Evolutionary conservation across 2,797 vertebrate species (phyloP).

Genomic region (Lagorchestes hirsutus): DNA sequence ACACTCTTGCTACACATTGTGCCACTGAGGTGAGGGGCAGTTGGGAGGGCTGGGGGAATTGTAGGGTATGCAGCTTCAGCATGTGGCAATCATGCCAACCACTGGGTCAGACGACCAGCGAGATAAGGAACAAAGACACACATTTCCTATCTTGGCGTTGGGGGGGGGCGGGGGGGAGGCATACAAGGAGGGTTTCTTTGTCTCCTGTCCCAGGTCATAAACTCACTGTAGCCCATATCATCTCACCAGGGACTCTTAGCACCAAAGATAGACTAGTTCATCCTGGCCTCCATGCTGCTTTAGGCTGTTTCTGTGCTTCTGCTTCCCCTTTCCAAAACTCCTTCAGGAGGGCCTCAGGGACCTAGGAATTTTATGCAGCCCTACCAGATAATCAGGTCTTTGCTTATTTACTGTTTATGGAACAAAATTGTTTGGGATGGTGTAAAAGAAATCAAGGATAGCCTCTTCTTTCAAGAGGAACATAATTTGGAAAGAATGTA

Average conservation of each 20-base stretch:
- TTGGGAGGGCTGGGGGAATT: conserved; percentile 52
- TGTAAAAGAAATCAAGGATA: background rate
- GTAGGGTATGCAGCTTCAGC: background rate
- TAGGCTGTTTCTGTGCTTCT: conserved; percentile 26
- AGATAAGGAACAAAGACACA: background rate
- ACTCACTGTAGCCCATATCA: background rate
- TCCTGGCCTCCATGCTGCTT: conserved; percentile 10
- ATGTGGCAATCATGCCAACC: background rate
- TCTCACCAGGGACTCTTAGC: background rate
- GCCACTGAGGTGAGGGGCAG: conserved; percentile 60
- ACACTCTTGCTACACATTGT: conserved; percentile 43
- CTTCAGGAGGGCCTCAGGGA: background rate
- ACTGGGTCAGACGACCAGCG: background rate
- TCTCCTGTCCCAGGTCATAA: background rate
- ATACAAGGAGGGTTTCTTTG: background rate
- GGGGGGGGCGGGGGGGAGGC: background rate
- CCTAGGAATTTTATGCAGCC: background rate
- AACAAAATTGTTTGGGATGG: background rate
- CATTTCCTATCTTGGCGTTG: background rate
- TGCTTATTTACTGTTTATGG: background rate
- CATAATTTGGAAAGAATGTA: background rate
- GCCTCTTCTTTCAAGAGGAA: background rate
- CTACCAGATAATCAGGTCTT: background rate
- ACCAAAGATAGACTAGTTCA: background rate
- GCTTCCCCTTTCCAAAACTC: background rate